Base-by-base conservation (phyloP, 2,888 invertebrate species). In the Nymphalis urticae region DNA sequence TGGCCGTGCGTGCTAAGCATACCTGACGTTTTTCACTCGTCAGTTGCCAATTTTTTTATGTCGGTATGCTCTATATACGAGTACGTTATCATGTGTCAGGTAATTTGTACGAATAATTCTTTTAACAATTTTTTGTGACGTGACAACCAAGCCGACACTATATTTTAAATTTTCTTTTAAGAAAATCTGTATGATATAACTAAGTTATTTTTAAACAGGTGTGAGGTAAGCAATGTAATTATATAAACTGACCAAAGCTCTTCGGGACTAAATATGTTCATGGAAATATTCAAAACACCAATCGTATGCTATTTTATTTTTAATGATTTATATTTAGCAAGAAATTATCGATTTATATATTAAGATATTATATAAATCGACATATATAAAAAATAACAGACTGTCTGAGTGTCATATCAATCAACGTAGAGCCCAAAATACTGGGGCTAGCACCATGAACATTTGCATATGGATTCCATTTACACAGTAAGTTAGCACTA, bases 201-300 rank as follows among this genome's bases (percentile, higher is more conserved):
- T 75, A 78, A 74, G 80, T 82, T 90, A 90, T 90, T 90, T 90
- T 86, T 89, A 88, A 84, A 84, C 77, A 78, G 66, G 76, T 76
- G 76, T 78, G 81, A 80, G 82, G 81, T 75, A 61, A 60, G 59
- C 66, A 76, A 77, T 75, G 81, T 73, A 81, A 79, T 79, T 80
- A 79, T 82, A 77, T 81, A 76, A 78, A 72, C 75, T 67, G 53
- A 47, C 61, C 19, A 62, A 58, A 66, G 56, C 53, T 63, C 62
- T 64, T 27, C n/a, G 62, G 17, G 48, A 48, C 5, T 32, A 61
- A 48, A 24, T 24, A 61, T 36, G 24, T 48, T 61, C 60, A 61
- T 24, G 60, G 60, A 24, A 61, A 61, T 48, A 48, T 61, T 21
- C 1, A 19, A 16, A 21, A 48, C 10, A 42, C 19, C 8, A n/a